A percentile compares a stretch with the other conserved stretches of the same genome.
Evolutionary conservation across 2,113 vertebrate species (phyloP).

Genomic region (Lathamus discolor): DNA sequence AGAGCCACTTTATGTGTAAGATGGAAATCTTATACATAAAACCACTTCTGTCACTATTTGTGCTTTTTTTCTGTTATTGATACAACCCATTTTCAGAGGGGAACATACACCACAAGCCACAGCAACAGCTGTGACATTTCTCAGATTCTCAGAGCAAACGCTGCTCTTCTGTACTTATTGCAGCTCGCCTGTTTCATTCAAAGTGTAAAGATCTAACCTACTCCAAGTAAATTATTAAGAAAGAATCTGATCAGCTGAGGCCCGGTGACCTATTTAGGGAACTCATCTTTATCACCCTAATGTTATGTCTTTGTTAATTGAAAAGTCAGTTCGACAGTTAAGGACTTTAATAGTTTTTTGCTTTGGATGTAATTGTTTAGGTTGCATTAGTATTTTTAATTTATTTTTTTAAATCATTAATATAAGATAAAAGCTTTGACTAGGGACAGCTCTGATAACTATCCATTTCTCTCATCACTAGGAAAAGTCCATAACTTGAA

Average conservation of each 20-base stretch:
- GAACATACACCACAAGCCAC: neutral
- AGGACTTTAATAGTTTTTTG: neutral
- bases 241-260: conserved; percentile 22
- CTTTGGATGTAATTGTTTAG: conserved; percentile 4
- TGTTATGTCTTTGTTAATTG: neutral
- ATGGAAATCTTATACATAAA: neutral
- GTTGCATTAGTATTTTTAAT: neutral
- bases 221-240: neutral
- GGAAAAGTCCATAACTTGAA: neutral
- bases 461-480: neutral
- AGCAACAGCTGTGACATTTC: neutral
- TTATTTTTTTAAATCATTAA: neutral
- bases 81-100: neutral
- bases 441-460: neutral
- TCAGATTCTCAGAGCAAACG: neutral
- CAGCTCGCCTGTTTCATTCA: neutral
- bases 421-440: neutral
- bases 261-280: neutral
- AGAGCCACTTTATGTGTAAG: neutral
- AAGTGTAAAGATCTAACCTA: neutral
- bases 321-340: neutral
- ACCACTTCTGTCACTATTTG: neutral
- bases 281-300: neutral
- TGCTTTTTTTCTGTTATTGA: neutral
- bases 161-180: neutral